Base-by-base conservation (phyloP, 2,888 invertebrate species). In the Rhogogaster chlorosoma region DNA sequence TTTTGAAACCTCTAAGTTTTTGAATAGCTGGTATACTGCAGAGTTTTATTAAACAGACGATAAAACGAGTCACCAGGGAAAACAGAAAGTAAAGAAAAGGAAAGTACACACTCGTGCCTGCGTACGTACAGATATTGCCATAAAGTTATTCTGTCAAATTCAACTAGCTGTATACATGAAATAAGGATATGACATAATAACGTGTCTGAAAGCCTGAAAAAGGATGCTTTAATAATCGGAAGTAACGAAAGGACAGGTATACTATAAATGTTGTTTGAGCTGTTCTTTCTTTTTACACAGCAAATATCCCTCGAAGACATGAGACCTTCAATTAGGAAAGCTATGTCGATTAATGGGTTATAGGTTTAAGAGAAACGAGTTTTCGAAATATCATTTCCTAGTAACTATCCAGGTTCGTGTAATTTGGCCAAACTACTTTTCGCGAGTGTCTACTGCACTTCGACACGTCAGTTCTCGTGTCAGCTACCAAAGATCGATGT, bases 401-500 rank as follows among this genome's bases (percentile, higher is more conserved):
- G 80, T 61, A n/a, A n/a, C n/a, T n/a, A 57, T 36, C 18, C 57
- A 12, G 80, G 22, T 61, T 22, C 57, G 15, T 80, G 57, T 61
- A 80, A 80, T 80, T 80, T 26, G 26, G 26, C 61, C 36, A 61
- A 80, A 80, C 61, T 80, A 80, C 80, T 80, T 57, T 80, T 61
- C 38, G 80, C 57, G 80, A 61, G 36, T 80, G 61, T n/a, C 29
- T 80, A 80, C 80, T 80, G 80, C 80, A 61, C 80, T 80, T 80
- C 29, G 80, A 61, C 80, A 80, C 80, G 80, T 80, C 80, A 80
- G 61, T 42, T 80, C 9, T 49, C 80, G 80, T 80, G 80, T 38
- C 53, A 53, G 53, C 18, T 36, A 80, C 80, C n/a, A 38, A 80
- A 61, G 80, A 80, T 80, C 80, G 61, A 80, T 61, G 57, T 80